Conservation (phyloP, 2,113 vertebrate genomes). For the Nicator chloris region DNA sequence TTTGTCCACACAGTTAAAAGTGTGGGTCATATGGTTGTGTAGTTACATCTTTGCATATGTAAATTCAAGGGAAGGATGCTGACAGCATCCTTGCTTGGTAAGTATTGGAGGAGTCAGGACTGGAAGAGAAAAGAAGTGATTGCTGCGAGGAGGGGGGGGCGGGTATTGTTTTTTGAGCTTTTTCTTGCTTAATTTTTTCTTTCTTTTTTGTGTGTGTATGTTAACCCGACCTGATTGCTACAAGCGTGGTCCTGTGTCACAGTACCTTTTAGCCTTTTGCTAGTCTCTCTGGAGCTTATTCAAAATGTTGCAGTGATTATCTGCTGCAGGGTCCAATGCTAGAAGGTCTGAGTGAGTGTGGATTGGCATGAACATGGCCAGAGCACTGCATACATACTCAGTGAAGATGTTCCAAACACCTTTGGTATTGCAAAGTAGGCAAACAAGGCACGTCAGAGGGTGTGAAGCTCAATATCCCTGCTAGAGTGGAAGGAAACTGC, state of each 20-base stretch:
- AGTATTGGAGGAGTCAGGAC: not conserved
- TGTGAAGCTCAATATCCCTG: not conserved
- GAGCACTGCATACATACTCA: not conserved
- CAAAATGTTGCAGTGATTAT: not conserved
- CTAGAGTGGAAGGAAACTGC: not conserved
- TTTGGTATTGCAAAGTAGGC: not conserved
- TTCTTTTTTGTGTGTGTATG: not conserved
- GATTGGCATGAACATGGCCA: not conserved
- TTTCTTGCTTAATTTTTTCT: not conserved
- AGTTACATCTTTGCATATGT: not conserved
- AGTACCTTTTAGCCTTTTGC: not conserved
- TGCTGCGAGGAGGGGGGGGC: fast-evolving
- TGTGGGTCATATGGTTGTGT: not conserved
- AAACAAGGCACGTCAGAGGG: not conserved
- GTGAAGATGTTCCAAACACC: not conserved
- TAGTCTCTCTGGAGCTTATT: not conserved
- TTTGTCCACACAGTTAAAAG: not conserved
- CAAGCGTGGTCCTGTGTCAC: not conserved
- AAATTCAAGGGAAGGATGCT: not conserved
- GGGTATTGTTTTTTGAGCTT: not conserved
- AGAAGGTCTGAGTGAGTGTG: not conserved
- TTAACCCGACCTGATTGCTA: not conserved
- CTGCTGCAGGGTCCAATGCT: not conserved
- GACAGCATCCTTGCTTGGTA: not conserved
- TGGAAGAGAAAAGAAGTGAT: not conserved